phyloP scores from a whole-genome alignment of 2,888 invertebrate genomes.

The Antitype chi region DNA sequence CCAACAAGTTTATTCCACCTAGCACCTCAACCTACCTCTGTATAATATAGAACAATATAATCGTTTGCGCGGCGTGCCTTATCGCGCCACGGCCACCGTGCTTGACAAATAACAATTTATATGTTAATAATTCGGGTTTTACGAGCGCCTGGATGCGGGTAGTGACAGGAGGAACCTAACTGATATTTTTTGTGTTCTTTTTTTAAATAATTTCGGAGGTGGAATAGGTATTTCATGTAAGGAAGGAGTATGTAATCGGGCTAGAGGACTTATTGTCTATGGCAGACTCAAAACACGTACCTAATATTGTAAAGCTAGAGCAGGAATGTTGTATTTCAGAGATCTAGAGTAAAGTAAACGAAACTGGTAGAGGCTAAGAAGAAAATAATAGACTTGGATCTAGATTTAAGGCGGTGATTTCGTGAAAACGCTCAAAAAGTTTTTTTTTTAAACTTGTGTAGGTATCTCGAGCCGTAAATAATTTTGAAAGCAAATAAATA shows the following conservation, averaged over 20 bases:
- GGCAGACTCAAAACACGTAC: not conserved
- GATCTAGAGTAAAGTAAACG: no score
- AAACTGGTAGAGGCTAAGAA: no score
- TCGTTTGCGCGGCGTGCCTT: constrained; percentile 72
- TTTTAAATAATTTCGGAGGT: constrained; percentile 40
- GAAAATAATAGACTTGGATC: no score
- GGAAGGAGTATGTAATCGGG: not conserved
- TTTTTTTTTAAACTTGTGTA: no score
- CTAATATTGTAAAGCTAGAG: not conserved
- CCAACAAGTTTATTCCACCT: constrained; percentile 60
- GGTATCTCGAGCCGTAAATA: no score
- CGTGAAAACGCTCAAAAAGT: no score
- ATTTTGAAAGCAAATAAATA: no score
- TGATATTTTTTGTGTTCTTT: constrained; percentile 37
- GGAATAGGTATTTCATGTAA: constrained; percentile 8
- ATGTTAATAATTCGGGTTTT: constrained; percentile 78
- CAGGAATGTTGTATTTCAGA: no score
- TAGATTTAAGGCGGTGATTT: no score
- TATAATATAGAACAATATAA: constrained; percentile 59
- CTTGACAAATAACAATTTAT: constrained; percentile 79
- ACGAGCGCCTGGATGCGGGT: constrained; percentile 60
- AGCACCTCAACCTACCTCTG: constrained; percentile 44
- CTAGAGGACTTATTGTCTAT: not conserved
- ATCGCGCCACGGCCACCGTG: constrained; percentile 58
- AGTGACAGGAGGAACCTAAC: constrained; percentile 61